These are phyloP conservation scores for Camponotus pennsylvanicus DNA, from an alignment of 1,140 invertebrate genomes.

Conservation along the genomic window DNA sequence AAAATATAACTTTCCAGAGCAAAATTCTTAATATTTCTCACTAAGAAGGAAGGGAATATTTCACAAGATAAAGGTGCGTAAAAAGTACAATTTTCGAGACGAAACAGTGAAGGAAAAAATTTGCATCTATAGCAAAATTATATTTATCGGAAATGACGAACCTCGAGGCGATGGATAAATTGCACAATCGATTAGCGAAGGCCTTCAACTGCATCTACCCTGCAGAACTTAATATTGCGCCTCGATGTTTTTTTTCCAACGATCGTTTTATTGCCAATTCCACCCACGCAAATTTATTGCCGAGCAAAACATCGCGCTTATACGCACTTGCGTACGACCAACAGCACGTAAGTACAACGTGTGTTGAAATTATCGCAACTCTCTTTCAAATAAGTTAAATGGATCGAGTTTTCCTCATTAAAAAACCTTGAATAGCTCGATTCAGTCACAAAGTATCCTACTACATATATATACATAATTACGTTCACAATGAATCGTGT, in stretches of 20 bases:
- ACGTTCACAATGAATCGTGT: background rate
- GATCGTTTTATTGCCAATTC: constrained; percentile 43
- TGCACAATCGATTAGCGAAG: constrained; percentile 48
- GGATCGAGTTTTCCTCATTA: constrained; percentile 3
- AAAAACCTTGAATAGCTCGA: background rate
- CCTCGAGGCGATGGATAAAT: constrained; percentile 28
- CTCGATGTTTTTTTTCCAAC: constrained; percentile 31
- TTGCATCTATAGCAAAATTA: background rate
- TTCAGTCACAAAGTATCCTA: background rate
- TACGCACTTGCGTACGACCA: background rate
- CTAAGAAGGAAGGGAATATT: background rate
- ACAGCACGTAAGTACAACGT: no score
- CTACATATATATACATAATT: background rate
- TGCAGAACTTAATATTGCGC: constrained; percentile 28
- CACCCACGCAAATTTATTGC: constrained; percentile 31
- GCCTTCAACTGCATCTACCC: constrained; percentile 35
- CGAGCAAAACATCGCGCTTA: background rate
- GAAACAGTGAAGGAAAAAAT: background rate
- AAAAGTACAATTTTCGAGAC: background rate
- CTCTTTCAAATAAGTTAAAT: constrained; percentile 3
- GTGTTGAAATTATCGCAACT: background rate
- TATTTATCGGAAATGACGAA: background rate
- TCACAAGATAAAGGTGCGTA: background rate
- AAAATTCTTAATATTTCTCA: background rate
- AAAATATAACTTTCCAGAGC: background rate